A percentile compares a stretch with the other conserved stretches of the same genome.
Evolutionary conservation across 2,797 vertebrate genomes (phyloP).

Genomic region (Ambastaia sidthimunki): DNA sequence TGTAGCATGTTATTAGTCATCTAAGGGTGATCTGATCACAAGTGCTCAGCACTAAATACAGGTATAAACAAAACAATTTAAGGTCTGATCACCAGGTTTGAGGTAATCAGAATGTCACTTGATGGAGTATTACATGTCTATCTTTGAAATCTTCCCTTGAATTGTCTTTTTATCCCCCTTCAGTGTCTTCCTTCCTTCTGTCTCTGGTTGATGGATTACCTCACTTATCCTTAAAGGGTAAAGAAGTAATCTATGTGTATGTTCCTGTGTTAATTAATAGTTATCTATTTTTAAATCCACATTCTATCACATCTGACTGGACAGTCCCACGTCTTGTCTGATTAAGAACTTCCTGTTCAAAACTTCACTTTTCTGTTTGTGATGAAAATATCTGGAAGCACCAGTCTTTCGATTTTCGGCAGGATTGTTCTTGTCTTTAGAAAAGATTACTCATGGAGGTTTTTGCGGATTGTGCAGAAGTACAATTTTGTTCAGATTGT

Average conservation of each 20-base stretch:
- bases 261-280: background rate
- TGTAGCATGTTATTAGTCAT: background rate
- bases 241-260: background rate
- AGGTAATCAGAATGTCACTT: background rate
- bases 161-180: background rate
- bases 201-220: conserved; percentile 14
- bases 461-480: too few species aligned
- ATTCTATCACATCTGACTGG: background rate
- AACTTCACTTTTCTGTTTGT: background rate
- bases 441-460: too few species aligned
- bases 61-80: background rate
- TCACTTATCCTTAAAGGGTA: background rate
- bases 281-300: background rate
- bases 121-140: background rate
- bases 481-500: too few species aligned
- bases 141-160: background rate
- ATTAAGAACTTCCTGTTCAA: background rate
- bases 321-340: background rate
- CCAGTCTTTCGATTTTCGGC: too few species aligned
- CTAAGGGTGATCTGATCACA: background rate
- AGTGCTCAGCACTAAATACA: background rate
- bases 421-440: too few species aligned
- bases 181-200: conserved; percentile 14
- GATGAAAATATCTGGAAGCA: too few species aligned
- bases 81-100: background rate